Percentiles rank a stretch among this genome's conserved stretches.
Evolutionary conservation across 2,888 invertebrate genomes (phyloP).

Genomic region (Mellilla xanthometata): DNA sequence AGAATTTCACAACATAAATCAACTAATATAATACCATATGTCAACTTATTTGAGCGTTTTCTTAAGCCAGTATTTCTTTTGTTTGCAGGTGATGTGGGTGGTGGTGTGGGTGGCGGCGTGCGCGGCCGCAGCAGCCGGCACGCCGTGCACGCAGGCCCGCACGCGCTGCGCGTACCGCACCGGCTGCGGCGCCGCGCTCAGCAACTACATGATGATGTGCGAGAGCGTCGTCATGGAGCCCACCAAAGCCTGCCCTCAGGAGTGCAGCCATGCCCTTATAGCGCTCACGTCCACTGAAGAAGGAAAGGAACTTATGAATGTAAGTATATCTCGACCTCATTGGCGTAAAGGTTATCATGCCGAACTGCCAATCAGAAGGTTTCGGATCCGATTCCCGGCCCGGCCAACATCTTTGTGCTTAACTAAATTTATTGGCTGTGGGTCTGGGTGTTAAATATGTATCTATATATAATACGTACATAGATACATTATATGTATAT

Average conservation of each 20-base stretch:
- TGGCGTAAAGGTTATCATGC: not conserved
- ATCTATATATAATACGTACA: too few relatives aligned
- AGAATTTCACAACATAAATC: too few relatives aligned
- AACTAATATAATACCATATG: too few relatives aligned
- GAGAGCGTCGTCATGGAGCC: slow-evolving; percentile 85
- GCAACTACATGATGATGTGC: slow-evolving; percentile 89
- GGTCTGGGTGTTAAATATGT: too few relatives aligned
- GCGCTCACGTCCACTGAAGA: slow-evolving; percentile 90
- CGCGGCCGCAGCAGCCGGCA: slow-evolving; percentile 54
- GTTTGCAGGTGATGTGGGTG: slow-evolving; percentile 68
- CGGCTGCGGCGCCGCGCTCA: slow-evolving; percentile 90
- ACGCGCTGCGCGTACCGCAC: slow-evolving; percentile 88
- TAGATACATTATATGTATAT: too few relatives aligned
- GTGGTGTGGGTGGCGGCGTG: slow-evolving; percentile 51
- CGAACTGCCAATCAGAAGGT: too few relatives aligned
- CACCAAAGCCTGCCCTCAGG: slow-evolving; percentile 84
- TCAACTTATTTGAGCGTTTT: too few relatives aligned
- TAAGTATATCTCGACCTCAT: slow-evolving; percentile 69
- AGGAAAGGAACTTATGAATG: slow-evolving; percentile 89
- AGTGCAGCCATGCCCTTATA: slow-evolving; percentile 89
- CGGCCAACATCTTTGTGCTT: too few relatives aligned
- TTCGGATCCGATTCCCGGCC: too few relatives aligned
- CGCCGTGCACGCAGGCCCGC: slow-evolving; percentile 85
- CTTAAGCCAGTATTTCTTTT: not conserved
- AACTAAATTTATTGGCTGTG: too few relatives aligned